Conservation (phyloP, 2,888 invertebrate genomes). For the Camponotus fellah region DNA sequence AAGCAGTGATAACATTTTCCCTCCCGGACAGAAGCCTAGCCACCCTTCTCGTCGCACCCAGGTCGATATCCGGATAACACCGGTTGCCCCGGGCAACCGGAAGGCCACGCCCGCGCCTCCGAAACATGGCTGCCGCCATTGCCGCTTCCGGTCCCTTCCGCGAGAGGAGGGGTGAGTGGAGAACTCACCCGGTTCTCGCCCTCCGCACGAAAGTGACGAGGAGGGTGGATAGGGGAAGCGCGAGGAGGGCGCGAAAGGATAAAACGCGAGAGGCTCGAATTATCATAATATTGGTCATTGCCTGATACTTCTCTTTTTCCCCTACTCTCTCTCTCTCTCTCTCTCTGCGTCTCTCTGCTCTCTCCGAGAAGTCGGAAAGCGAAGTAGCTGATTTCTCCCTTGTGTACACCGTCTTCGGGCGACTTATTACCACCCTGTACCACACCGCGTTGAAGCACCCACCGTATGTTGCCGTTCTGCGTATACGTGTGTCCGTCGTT, state of each 20-base stretch:
- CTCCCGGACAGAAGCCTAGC: conserved; percentile 85
- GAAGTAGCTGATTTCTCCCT: conserved; percentile 46
- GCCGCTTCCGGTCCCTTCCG: conserved; percentile 65
- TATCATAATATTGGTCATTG: conserved; percentile 85
- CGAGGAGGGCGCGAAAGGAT: conserved; percentile 53
- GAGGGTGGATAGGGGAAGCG: conserved; percentile 8
- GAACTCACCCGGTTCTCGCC: conserved; percentile 23
- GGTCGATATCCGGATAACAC: conserved; percentile 84
- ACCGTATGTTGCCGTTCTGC: background rate
- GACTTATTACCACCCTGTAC: conserved; percentile 45
- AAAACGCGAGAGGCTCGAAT: conserved; percentile 80
- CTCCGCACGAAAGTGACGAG: background rate
- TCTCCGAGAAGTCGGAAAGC: conserved; percentile 13
- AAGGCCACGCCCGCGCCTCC: conserved; percentile 83
- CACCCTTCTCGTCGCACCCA: conserved; percentile 82
- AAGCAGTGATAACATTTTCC: conserved; percentile 86
- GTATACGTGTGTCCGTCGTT: conserved; percentile 35
- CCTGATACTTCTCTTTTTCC: conserved; percentile 68
- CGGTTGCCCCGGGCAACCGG: conserved; percentile 82
- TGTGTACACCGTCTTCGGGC: conserved; percentile 34
- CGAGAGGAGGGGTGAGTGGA: conserved; percentile 51
- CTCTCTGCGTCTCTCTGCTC: background rate
- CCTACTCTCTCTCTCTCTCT: conserved; percentile 45
- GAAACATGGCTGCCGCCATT: conserved; percentile 83
- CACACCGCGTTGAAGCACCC: background rate